These are phyloP conservation scores for Bathynomus jamesi DNA, from an alignment of 1,140 invertebrate species.

Conservation along the genomic window DNA sequence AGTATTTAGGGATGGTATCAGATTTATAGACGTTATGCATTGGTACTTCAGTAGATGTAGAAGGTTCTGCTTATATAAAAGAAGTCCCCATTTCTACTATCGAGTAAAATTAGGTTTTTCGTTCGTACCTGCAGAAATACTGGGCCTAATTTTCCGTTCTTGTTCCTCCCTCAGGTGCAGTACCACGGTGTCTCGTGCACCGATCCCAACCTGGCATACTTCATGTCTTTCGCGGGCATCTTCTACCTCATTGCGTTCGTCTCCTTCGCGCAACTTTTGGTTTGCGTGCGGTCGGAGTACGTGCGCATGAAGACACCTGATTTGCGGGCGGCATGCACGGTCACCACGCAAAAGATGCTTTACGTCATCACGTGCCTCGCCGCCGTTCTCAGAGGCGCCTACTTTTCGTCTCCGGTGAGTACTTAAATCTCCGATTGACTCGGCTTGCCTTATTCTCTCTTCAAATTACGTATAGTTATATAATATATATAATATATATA, in stretches of 20 bases:
- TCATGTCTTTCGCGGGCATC: constrained; percentile 63
- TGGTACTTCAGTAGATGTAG: too few relatives aligned
- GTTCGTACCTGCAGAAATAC: neutral
- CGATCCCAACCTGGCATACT: constrained; percentile 56
- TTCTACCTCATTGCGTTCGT: constrained; percentile 78
- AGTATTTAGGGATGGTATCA: too few relatives aligned
- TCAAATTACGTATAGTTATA: neutral
- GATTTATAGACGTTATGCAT: too few relatives aligned
- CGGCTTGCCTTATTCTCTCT: neutral
- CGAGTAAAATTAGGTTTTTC: too few relatives aligned
- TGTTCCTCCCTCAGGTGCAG: constrained; percentile 52
- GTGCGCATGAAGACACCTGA: constrained; percentile 70
- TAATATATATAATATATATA: neutral
- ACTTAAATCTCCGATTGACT: too few relatives aligned
- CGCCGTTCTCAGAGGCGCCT: constrained; percentile 71
- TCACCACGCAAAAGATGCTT: constrained; percentile 84
- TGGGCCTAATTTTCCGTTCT: constrained; percentile 10
- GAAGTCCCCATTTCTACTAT: too few relatives aligned
- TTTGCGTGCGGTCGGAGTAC: constrained; percentile 74
- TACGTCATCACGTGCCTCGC: constrained; percentile 84
- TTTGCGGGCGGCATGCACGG: constrained; percentile 65
- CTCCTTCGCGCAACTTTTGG: constrained; percentile 75
- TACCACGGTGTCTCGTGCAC: constrained; percentile 57
- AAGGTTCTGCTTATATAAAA: too few relatives aligned
- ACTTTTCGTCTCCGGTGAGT: constrained; percentile 80